Base-by-base conservation (phyloP, 1,140 invertebrate genomes). In the Micrasema longulum region DNA sequence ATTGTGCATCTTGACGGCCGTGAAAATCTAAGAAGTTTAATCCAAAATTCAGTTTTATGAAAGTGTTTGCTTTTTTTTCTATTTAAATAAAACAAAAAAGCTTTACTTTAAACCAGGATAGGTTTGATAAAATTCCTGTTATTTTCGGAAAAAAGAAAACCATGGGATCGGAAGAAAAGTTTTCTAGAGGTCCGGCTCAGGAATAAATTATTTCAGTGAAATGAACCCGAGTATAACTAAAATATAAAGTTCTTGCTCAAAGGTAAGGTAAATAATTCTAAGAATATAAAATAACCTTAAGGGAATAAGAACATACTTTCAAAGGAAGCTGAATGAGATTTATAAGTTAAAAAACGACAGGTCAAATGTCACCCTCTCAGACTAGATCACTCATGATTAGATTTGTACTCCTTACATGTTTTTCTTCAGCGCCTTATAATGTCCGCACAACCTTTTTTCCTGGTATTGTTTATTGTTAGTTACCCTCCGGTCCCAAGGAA, bases 401-500 rank as follows among this genome's bases (percentile, higher is more conserved):
- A 64, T 64, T 64, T 47, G 60, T 64, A 64, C 60, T 36, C 38
- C 11, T 12, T 64, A 47, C 20, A 64, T 45, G 60, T 64, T 47
- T 64, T 45, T 20, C 23, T 22, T 23, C 43, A 11, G 9, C n/a
- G 22, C 43, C 43, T 64, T 64, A 64, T 64, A 64, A 45, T 64
- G 43, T 47, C 43, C 43, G 38, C 41, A 64, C 60, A 64, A 64
- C 60, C 60, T 64, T 64, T 64, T 36, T 64, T 18, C 23, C 22
- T 62, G 2, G 60, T 64, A 45, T 64, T 64, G 60, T 64, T 64
- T 64, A 64, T 64, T 47, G 60, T 45, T 45, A 64, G 41, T 64
- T 47, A 64, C 60, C 60, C 43, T 47, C 16, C 41, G 43, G 60
- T 64, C 60, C 60, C 60, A 45, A 26, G 60, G 43, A 68, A 68